A percentile compares a stretch with the other conserved stretches of the same genome.
Evolutionary conservation across 1,140 invertebrate genomes (phyloP).

Genomic region (Nautilus pompilius): DNA sequence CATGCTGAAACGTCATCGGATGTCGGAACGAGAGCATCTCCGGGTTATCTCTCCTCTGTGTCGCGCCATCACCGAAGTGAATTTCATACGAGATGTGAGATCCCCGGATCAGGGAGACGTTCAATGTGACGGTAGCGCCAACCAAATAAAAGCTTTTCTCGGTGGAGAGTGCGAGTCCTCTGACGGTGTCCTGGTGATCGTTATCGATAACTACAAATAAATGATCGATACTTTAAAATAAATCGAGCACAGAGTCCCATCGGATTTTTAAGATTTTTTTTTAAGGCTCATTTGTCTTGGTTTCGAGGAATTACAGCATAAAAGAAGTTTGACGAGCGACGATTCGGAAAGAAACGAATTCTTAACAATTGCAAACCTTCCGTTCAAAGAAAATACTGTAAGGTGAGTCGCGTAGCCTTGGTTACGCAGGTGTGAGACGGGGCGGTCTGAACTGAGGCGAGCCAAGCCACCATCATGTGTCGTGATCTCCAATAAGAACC

Average conservation of each 20-base stretch:
- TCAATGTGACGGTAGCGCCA: slow-evolving; percentile 12
- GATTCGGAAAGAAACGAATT: background rate
- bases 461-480: no score
- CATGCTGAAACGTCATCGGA: slow-evolving; percentile 10
- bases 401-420: no score
- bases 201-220: slow-evolving; percentile 19
- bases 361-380: background rate
- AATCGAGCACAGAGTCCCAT: background rate
- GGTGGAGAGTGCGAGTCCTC: slow-evolving; percentile 4
- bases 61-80: slow-evolving; percentile 22
- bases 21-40: slow-evolving; percentile 17
- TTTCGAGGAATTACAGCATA: background rate
- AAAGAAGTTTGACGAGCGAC: background rate
- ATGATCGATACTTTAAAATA: slow-evolving; percentile 1
- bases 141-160: slow-evolving; percentile 6
- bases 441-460: no score
- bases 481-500: no score
- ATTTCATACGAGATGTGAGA: slow-evolving; percentile 23
- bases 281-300: no score
- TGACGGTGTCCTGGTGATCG: slow-evolving; percentile 17
- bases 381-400: no score
- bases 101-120: slow-evolving; percentile 12
- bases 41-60: background rate
- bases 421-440: no score
- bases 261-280: background rate